These are phyloP conservation scores for Agrochola lychnidis DNA, from an alignment of 2,888 invertebrate species.

Conservation along the genomic window DNA sequence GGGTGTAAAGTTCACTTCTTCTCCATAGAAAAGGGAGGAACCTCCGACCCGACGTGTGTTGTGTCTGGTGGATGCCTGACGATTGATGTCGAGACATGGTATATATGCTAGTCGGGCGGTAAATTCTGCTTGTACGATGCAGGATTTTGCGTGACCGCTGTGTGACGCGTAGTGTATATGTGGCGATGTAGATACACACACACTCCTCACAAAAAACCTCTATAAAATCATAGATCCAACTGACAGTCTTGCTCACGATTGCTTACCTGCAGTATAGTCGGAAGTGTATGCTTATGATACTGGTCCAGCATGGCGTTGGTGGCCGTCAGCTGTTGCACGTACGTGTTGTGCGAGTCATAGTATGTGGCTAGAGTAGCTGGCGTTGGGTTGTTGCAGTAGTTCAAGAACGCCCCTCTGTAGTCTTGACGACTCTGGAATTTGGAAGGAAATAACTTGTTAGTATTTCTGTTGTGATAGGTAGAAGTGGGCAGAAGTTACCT, in stretches of 20 bases:
- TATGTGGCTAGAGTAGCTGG: constrained; percentile 94
- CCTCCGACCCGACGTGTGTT: too few relatives aligned
- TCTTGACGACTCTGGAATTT: constrained; percentile 95
- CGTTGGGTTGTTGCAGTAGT: constrained; percentile 94
- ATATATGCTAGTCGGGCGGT: too few relatives aligned
- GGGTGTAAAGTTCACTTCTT: too few relatives aligned
- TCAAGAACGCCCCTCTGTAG: constrained; percentile 96
- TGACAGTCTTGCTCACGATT: not conserved
- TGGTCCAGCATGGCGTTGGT: constrained; percentile 98
- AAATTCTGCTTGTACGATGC: too few relatives aligned
- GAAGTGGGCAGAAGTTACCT: not conserved
- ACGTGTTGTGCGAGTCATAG: constrained; percentile 97
- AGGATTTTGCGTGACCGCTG: too few relatives aligned
- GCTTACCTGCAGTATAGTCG: constrained; percentile 94
- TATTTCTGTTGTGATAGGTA: not conserved
- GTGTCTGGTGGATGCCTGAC: too few relatives aligned
- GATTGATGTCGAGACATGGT: too few relatives aligned
- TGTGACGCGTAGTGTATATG: too few relatives aligned
- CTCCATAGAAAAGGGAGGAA: too few relatives aligned
- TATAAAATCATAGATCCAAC: not conserved
- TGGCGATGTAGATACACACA: too few relatives aligned
- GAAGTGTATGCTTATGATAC: constrained; percentile 96
- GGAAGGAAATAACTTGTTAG: not conserved
- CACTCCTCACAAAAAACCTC: not conserved
- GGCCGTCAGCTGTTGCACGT: constrained; percentile 97